Evolutionary conservation across 2,797 vertebrate genomes (phyloP), one percentile per base, ranked within the genome.

Genomic region (Rhinogobio ventralis): DNA sequence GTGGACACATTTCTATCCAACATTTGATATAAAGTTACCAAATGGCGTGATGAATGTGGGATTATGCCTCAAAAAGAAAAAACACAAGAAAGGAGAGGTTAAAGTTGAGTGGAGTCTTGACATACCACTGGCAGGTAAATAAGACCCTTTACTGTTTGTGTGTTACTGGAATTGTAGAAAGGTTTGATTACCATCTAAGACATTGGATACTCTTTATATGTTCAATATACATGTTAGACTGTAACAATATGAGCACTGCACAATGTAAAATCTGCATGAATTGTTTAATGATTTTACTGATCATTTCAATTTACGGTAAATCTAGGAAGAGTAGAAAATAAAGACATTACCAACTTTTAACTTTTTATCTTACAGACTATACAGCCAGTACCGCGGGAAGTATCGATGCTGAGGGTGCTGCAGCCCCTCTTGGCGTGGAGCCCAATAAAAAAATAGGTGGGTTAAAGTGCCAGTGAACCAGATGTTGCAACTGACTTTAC

Each of bases 361-460:
- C 8, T 20, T 78, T 64, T 78, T 79, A 14, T 79, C 5, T 79
- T 79, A 5, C 78, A 80, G 78, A 67, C 17, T 42, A 79, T 45
- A 25, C 9, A 20, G 57, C 17, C 45, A 46, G 45, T 57, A 10
- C 39, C 0, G 8, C 9, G 39, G 39, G 39, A 42, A 42, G 39
- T 42, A 42, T 42, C 8, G 39, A 42, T 42, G 39, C 39, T 42
- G 39, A 42, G 39, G 39, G 39, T 42, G 39, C 8, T 42, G 39
- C 39, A 42, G 8, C 39, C 6, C 6, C 1, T 2, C 39, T 9
- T 4, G 8, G 39, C 2, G 39, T 10, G 39, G 39, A 42, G 39
- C 39, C 39, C 39, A 42, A 9, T 42, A 42, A 42, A 42, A 42
- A 2, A 6, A 8, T 42, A 42, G 39, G 39, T 42, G 39, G 39